Base-by-base conservation (phyloP, 2,113 vertebrate species). In the Paracanthobrama guichenoti region DNA sequence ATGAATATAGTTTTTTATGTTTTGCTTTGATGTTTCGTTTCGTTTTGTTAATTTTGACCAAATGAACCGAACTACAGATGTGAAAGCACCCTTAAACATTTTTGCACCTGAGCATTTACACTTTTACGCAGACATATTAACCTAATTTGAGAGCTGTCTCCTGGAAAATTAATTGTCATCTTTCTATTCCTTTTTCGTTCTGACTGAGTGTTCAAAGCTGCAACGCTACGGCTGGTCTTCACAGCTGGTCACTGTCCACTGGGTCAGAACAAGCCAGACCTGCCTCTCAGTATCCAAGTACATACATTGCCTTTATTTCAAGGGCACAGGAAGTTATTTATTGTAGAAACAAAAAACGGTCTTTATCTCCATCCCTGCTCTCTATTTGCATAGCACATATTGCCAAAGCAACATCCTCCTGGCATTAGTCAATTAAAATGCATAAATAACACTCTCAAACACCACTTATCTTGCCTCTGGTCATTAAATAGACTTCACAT, bases 271-370 rank as follows among this genome's bases (percentile, higher is more conserved):
- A 13, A 77, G 31, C 53, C 20, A 39, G 20, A 57, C 31, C 53
- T 1, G 28, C 28, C 50, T 57, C 28, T 77, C 16, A 28, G 4
- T 76, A 57, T 77, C 50, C 11, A 57, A 77, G 50, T 3, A 77
- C 16, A 35, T 20, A 16, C 20, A 72, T 42, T 72, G n/a, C 24
- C 13, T 26, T 28, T 16, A 42, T 60, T 78, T 60, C 35, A 78
- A 78, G 55, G 55, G n/a, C 76, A 78, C 55, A 44, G 55, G 20
- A 76, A 24, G 39, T 42, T 10, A 62, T 78, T 1, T 77, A 39
- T 26, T 78, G 24, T 18, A 42, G 31, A 7, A 39, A 50, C 18
- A 28, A 35, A 53, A n/a, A n/a, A 10, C 22, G 4, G 9, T 39
- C 75, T 79, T 62, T 60, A 59, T 59, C 35, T 78, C 4, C 22